phyloP scores from a whole-genome alignment of 2,113 vertebrate genomes.

The Lophura nycthemera region DNA sequence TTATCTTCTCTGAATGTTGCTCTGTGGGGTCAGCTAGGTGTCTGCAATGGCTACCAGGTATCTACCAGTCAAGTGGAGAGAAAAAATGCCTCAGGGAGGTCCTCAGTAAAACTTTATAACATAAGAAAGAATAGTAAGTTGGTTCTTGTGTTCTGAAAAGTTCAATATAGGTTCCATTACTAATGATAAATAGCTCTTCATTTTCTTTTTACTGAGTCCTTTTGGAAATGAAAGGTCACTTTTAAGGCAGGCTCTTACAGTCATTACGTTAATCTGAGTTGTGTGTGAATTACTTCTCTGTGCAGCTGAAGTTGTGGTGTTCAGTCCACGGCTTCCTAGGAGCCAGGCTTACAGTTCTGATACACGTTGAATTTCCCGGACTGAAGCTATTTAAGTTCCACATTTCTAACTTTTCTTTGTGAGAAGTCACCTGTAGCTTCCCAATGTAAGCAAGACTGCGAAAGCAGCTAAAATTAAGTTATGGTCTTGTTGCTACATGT shows the following conservation, averaged over 20 bases:
- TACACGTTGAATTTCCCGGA: not conserved
- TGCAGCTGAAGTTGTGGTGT: not conserved
- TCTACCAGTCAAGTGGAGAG: not conserved
- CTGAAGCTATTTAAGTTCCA: not conserved
- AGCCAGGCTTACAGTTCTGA: not conserved
- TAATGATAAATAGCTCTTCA: not conserved
- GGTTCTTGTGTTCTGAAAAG: not conserved
- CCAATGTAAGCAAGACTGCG: constrained; percentile 20
- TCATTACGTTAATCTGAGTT: not conserved
- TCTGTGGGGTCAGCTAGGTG: not conserved
- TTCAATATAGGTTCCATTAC: not conserved
- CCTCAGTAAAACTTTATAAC: not conserved
- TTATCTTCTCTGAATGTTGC: not conserved
- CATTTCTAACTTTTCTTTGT: not conserved
- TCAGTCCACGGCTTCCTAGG: not conserved
- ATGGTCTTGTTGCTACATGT: not conserved
- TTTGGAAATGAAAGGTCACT: not conserved
- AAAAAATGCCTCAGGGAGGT: not conserved
- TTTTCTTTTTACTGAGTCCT: not conserved
- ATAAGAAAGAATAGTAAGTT: not conserved
- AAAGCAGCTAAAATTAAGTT: constrained; percentile 4
- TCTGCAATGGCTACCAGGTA: not conserved
- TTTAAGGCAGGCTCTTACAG: not conserved
- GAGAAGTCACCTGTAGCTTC: constrained; percentile 17
- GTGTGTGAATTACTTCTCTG: not conserved